Percentiles rank a stretch among this genome's conserved stretches.
Conservation (phyloP, 2,113 vertebrate species). For the Nipponia nippon region DNA sequence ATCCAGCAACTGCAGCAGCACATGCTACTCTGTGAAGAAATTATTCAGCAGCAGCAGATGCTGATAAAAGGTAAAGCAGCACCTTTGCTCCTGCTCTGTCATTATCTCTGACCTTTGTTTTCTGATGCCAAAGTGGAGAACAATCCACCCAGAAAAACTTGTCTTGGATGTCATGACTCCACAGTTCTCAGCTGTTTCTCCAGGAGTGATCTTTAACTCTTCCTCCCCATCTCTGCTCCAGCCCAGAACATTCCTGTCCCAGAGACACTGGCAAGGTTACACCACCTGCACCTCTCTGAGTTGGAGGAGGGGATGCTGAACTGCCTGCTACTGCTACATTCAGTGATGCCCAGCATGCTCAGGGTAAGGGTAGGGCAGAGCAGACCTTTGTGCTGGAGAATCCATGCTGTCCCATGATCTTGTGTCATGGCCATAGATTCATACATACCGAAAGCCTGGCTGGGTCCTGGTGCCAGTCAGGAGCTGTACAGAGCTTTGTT, state of each 20-base stretch:
- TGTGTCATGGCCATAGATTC: not conserved
- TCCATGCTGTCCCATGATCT: not conserved
- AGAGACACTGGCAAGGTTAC: not conserved
- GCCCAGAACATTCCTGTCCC: slow-evolving; percentile 55
- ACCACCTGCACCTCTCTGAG: slow-evolving; percentile 41
- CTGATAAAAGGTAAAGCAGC: slow-evolving; percentile 61
- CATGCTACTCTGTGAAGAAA: slow-evolving; percentile 47
- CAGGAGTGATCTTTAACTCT: not conserved
- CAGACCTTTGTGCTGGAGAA: not conserved
- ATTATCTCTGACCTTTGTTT: not conserved
- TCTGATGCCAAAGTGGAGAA: not conserved
- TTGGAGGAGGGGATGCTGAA: slow-evolving; percentile 28
- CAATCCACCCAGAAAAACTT: not conserved
- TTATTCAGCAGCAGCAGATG: slow-evolving; percentile 57
- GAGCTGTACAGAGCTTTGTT: not conserved
- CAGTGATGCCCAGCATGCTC: not conserved
- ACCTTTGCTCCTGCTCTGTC: not conserved
- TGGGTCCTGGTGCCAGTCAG: not conserved
- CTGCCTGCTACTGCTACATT: slow-evolving; percentile 53
- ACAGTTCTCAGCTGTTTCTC: not conserved
- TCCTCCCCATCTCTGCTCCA: not conserved
- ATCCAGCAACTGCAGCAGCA: slow-evolving; percentile 66
- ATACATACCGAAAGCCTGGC: not conserved
- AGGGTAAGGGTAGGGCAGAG: slow-evolving; percentile 64
- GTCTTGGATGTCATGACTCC: not conserved